A percentile compares a stretch with the other conserved stretches of the same genome.
Conservation (phyloP, 2,888 invertebrate species). For the Kuschelorhynchus macadamiae region DNA sequence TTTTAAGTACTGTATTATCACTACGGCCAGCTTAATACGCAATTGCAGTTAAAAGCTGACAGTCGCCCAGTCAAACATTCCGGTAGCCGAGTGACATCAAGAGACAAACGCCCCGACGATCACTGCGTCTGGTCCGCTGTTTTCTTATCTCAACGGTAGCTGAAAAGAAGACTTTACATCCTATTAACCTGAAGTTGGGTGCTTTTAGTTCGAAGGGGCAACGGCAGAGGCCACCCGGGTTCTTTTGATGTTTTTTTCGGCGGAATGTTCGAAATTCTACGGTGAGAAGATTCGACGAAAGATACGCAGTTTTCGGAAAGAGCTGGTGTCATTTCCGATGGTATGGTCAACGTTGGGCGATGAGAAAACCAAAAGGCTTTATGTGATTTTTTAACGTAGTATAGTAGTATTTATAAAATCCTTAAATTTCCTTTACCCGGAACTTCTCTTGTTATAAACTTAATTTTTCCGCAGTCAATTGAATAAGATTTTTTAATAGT, state of each 20-base stretch:
- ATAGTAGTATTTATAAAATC: no score
- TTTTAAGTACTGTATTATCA: constrained; percentile 68
- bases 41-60: constrained; percentile 64
- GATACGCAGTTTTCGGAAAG: constrained; percentile 22
- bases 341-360: no score
- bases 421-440: no score
- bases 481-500: no score
- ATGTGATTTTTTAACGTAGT: no score
- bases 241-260: constrained; percentile 45
- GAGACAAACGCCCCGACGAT: neutral
- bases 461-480: no score
- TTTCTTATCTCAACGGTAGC: constrained; percentile 68
- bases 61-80: constrained; percentile 54
- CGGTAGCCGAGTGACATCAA: constrained; percentile 21
- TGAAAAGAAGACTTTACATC: constrained; percentile 62
- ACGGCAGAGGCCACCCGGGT: constrained; percentile 67
- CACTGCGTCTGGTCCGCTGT: constrained; percentile 56
- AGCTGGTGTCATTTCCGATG: constrained; percentile 18
- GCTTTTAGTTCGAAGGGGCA: constrained; percentile 60
- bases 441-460: no score
- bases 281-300: constrained; percentile 6
- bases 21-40: constrained; percentile 61
- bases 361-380: no score
- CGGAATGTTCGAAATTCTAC: constrained; percentile 35
- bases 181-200: constrained; percentile 50